Percentiles rank a stretch among this genome's conserved stretches.
phyloP scores from a whole-genome alignment of 1,140 invertebrate genomes.

The Leptestheria dahalacensis region DNA sequence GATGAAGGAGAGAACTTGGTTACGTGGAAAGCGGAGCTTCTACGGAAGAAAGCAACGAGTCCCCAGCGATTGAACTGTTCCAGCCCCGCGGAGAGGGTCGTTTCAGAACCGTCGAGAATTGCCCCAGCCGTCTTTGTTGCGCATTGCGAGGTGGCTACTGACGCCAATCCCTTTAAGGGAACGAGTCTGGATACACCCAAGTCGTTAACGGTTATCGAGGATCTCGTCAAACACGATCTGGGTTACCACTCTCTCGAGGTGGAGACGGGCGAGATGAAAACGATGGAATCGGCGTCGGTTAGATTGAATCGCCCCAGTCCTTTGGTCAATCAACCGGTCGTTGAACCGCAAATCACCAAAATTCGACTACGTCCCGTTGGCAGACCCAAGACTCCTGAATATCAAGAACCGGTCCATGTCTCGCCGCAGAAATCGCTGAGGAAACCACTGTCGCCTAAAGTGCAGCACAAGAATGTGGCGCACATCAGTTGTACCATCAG shows the following conservation, averaged over 20 bases:
- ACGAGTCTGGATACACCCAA: not conserved
- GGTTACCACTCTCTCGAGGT: slow-evolving; percentile 4
- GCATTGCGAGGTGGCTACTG: not conserved
- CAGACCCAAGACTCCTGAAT: not conserved
- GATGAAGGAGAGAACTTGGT: not conserved
- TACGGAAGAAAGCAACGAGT: slow-evolving; percentile 1
- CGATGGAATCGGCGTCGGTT: too few species aligned
- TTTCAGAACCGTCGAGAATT: not conserved
- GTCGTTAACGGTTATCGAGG: not conserved
- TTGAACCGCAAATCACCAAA: not conserved
- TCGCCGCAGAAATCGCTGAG: not conserved
- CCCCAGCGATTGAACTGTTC: not conserved
- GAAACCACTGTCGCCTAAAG: slow-evolving; percentile 1
- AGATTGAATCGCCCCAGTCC: not conserved
- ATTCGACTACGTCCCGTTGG: not conserved
- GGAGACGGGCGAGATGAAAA: not conserved
- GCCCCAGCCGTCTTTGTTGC: not conserved
- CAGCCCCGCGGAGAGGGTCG: not conserved
- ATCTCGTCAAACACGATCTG: not conserved
- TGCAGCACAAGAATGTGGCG: not conserved
- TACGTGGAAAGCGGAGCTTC: not conserved
- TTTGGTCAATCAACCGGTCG: not conserved
- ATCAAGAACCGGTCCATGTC: not conserved
- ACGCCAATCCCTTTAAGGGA: not conserved
- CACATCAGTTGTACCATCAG: too few species aligned